A percentile compares a stretch with the other conserved stretches of the same genome.
Evolutionary conservation across 2,797 vertebrate species (phyloP).

Genomic region (Pygocentrus nattereri): DNA sequence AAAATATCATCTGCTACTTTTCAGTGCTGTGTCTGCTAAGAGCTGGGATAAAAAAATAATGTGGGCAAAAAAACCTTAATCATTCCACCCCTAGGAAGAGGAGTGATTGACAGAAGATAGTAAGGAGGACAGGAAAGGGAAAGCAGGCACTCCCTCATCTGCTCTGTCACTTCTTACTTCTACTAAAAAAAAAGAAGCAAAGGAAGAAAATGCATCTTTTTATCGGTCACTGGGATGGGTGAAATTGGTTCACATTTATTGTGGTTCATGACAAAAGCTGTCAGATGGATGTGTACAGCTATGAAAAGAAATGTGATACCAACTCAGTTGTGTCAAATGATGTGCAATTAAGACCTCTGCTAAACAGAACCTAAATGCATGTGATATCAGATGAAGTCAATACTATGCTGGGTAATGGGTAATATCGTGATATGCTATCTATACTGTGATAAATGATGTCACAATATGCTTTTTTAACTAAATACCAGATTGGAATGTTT

Average conservation of each 20-base stretch:
- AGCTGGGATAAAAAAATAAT: constrained; percentile 16
- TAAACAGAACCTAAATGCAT: not conserved
- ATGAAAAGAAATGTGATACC: not conserved
- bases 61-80: constrained; percentile 25
- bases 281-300: constrained; percentile 15
- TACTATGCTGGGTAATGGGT: not conserved
- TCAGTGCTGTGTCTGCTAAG: constrained; percentile 20
- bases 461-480: not conserved
- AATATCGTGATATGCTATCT: not conserved
- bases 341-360: not conserved
- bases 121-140: constrained; percentile 50
- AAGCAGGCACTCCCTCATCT: constrained; percentile 64
- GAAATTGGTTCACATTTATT: not conserved
- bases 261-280: constrained; percentile 26
- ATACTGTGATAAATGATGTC: no score
- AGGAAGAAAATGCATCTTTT: constrained; percentile 58
- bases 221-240: constrained; percentile 59
- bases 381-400: not conserved
- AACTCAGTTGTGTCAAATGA: not conserved
- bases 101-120: constrained; percentile 25
- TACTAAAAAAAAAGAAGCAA: constrained; percentile 28
- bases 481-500: no score
- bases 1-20: constrained; percentile 23
- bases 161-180: constrained; percentile 54
- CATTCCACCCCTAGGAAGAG: constrained; percentile 23